Base-by-base conservation (phyloP, 2,797 vertebrate species). In the Simalia tracyae region DNA sequence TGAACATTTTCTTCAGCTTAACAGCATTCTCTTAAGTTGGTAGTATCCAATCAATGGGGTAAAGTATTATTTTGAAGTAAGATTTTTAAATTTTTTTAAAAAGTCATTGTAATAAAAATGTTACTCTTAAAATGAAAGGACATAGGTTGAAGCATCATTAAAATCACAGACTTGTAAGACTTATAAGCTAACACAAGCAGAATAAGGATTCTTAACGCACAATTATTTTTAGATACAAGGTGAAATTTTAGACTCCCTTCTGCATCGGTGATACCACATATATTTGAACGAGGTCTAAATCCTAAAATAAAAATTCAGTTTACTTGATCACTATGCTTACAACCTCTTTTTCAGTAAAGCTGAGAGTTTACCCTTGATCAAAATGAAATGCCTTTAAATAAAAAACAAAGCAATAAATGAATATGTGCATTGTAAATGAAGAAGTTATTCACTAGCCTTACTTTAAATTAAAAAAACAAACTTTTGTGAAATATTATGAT, bases 171-270 rank as follows among this genome's bases (percentile, higher is more conserved):
- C 94, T 98, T 97, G 97, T 97, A 31, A 31, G n/a, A 31, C 97
- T 97, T 97, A 97, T 97, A 98, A 98, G 97, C 98, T 98, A 97
- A 98, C 97, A 96, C 95, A 96, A 96, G 57, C 57, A 94, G 97
- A 97, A 97, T 98, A 97, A 98, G 97, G 97, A 98, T 98, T 98
- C 98, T 98, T 98, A 99, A 98, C 98, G 98, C 96, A 97, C 93
- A 95, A 54, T 98, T 99, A 99, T 99, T 99, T 99, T 99, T 99
- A 99, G 98, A 98, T 97, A 95, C 97, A 97, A 96, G 95, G 97
- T 98, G 99, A 99, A 99, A 99, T 97, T 93, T 97, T 98, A 99
- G 97, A 84, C 98, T 97, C 97, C 93, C 95, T 96, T 97, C 97
- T 97, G 98, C 97, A 97, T 98, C 97, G 97, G 97, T 95, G 98